Base-by-base conservation (phyloP, 2,888 invertebrate species). In the Stenodema calcarata region DNA sequence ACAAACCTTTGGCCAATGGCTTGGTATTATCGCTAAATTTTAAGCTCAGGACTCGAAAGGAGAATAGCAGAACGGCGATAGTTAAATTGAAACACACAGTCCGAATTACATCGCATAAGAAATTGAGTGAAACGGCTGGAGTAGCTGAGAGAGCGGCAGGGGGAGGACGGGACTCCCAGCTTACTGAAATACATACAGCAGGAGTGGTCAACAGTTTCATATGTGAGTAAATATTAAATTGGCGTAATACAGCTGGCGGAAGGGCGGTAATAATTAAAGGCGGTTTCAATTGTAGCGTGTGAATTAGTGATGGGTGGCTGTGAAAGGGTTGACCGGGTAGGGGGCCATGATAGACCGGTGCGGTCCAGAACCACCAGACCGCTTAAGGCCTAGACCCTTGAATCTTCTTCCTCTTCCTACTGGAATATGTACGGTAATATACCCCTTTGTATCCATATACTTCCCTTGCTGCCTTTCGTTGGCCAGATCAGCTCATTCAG, bases 201-300 rank as follows among this genome's bases (percentile, higher is more conserved):
- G 76, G 86, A 69, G 87, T 75, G 88, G 88, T 88, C 88, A 88
- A 87, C 88, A 87, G 87, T 88, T 88, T 87, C 88, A 88, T 87
- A 87, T 87, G 88, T 87, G 88, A 87, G 88, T 88, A 87, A 88
- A 88, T 88, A 88, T 88, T 88, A 88, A 88, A 88, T 88, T 87
- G 84, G 87, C 78, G 88, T 87, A 85, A 88, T 87, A 87, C 88
- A 80, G 87, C 78, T 87, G 79, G 86, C 88, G 86, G 87, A 86
- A 88, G 87, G 87, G 54, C 62, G 79, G 87, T 88, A 88, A 88
- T 88, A 88, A 88, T 88, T 88, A 88, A 88, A 88, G 86, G 83
- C 54, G 81, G 88, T 88, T 88, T 88, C 88, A 88, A 88, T 88
- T 88, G 88, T 88, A 87, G 87, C 62, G 73, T 79, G 85, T 88